Evolutionary conservation across 2,113 vertebrate genomes (phyloP).

Genomic region (Emydocephalus ijimae): DNA sequence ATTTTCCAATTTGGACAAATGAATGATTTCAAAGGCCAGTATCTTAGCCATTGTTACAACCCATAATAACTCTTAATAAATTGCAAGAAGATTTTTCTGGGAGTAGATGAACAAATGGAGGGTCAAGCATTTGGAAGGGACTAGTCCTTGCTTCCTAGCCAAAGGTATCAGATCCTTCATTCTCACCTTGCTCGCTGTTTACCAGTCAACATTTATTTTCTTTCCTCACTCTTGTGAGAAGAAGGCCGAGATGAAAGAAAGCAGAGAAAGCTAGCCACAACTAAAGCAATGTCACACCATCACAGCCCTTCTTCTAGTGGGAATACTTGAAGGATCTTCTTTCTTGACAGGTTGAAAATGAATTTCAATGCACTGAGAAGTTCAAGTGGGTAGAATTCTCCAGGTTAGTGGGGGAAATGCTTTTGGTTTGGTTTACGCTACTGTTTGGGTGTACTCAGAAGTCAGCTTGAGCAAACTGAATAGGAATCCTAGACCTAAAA

Average conservation of each 20-base stretch:
- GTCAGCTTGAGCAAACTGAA: neutral
- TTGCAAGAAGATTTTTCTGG: neutral
- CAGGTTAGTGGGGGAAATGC: slow-evolving; percentile 27
- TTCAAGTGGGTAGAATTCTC: slow-evolving; percentile 53
- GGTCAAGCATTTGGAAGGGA: neutral
- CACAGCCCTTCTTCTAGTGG: slow-evolving; percentile 55
- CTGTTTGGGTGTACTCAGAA: neutral
- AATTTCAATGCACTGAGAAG: slow-evolving; percentile 62
- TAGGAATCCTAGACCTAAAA: too few relatives aligned
- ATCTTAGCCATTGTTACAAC: too few relatives aligned
- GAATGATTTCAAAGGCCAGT: neutral
- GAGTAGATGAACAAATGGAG: neutral
- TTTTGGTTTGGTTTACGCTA: neutral
- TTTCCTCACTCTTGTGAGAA: slow-evolving; percentile 6
- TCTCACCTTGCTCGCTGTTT: neutral
- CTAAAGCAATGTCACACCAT: slow-evolving; percentile 26
- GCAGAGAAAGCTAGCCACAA: slow-evolving; percentile 24
- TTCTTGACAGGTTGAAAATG: slow-evolving; percentile 61
- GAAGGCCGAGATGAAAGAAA: fast-evolving
- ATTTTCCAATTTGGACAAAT: neutral
- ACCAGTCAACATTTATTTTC: neutral
- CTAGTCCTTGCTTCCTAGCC: too few relatives aligned
- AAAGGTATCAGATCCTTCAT: neutral
- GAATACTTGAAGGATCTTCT: slow-evolving; percentile 64
- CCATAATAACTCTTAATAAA: neutral